Base-by-base conservation (phyloP, 1,140 invertebrate species). In the Scaptomyza pallida region DNA sequence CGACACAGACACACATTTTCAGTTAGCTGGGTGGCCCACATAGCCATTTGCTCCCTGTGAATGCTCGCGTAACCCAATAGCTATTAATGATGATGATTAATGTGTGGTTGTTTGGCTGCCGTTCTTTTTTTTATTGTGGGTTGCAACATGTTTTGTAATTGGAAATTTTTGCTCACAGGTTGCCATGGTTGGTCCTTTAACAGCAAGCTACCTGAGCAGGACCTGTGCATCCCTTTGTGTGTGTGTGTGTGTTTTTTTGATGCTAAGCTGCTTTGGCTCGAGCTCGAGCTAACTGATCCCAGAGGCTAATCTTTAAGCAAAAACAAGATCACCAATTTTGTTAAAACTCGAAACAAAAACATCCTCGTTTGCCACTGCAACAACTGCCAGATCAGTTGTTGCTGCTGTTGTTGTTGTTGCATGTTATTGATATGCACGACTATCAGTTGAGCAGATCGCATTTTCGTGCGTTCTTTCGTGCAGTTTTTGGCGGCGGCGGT, bases 311-410 rank as follows among this genome's bases (percentile, higher is more conserved):
- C 82, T 88, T 69, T 60, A 30, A 65, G 82, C 82, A 62, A 78
- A 85, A 88, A 88, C 82, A 88, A 88, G 83, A 88, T 88, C 82
- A 88, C 75, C 75, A 82, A 72, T 74, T 85, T 83, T 79, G 74
- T 82, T 69, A 59, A 21, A 80, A 67, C 51, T 65, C 72, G 74
- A 69, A 78, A 72, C 62, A 72, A 72, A 79, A 79, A 77, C 70
- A 72, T 47, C 43, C 57, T 70, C 65, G 71, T 54, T 52, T 64
- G 40, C 40, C 44, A 55, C 65, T 43, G 26, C 9, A 48, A 50
- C 33, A 48, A 19, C 40, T 47, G 37, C 19, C 6, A 16, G 10
- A 44, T 40, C 10, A 12, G 16, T 2, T 55, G 43, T 40, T 55
- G 55, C 15, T 64, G 30, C 26, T 55, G 19, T 12, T 43, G 10